A percentile compares a stretch with the other conserved stretches of the same genome.
Conservation (phyloP, 2,888 invertebrate species). For the Phlogophora meticulosa region DNA sequence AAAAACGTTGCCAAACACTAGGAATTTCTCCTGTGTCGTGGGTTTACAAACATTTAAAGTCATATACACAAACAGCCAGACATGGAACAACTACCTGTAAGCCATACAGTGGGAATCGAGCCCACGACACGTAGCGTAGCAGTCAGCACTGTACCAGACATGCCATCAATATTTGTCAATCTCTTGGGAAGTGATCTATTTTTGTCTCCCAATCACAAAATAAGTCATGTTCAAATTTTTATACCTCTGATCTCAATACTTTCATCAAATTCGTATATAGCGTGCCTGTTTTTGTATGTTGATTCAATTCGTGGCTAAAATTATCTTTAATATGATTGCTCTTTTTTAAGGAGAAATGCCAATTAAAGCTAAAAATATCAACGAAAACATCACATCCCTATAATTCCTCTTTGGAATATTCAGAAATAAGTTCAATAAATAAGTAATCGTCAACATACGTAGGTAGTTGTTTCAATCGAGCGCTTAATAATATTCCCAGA, state of each 20-base stretch:
- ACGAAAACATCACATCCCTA: neutral
- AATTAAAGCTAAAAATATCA: constrained; percentile 1
- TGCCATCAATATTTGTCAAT: too few relatives aligned
- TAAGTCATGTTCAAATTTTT: too few relatives aligned
- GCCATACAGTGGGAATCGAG: too few relatives aligned
- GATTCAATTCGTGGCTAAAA: neutral
- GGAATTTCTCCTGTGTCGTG: too few relatives aligned
- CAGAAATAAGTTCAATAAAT: neutral
- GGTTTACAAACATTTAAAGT: too few relatives aligned
- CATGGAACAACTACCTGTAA: too few relatives aligned
- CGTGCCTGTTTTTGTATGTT: neutral
- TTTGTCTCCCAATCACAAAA: too few relatives aligned
- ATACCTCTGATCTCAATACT: neutral
- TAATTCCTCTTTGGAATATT: neutral
- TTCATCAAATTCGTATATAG: neutral
- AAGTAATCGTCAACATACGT: neutral
- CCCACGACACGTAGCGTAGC: too few relatives aligned
- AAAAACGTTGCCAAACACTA: too few relatives aligned
- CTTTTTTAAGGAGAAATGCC: neutral
- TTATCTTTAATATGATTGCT: neutral
- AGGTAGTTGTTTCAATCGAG: neutral
- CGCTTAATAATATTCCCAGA: constrained; percentile 9
- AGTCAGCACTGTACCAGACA: too few relatives aligned
- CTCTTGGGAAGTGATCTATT: too few relatives aligned
- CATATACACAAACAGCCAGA: too few relatives aligned